Evolutionary conservation across 2,797 vertebrate genomes (phyloP).

Genomic region (Scomberomorus guttatus): DNA sequence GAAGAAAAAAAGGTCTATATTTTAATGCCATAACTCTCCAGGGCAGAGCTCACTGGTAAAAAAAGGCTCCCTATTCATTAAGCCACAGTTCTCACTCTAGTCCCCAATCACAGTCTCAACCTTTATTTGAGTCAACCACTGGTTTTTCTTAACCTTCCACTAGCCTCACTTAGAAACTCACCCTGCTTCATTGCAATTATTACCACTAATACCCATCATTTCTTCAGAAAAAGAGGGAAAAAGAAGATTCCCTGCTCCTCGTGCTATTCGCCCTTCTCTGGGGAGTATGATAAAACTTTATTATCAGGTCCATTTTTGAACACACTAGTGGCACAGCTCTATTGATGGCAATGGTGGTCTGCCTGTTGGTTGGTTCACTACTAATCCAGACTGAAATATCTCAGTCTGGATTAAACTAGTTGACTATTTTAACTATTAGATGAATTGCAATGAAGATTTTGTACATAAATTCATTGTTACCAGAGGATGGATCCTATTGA

Average conservation of each 20-base stretch:
- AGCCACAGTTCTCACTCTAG: constrained; percentile 9
- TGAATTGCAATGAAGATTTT: too few relatives aligned
- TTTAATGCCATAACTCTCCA: constrained; percentile 47
- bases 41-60: constrained; percentile 25
- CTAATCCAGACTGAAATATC: too few relatives aligned
- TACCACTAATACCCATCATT: neutral
- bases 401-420: too few relatives aligned
- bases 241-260: neutral
- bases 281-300: too few relatives aligned
- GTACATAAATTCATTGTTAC: too few relatives aligned
- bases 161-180: neutral
- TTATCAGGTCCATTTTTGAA: too few relatives aligned
- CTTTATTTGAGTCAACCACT: constrained; percentile 19
- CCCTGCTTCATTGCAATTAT: constrained; percentile 4
- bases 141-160: constrained; percentile 10
- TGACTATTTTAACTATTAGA: too few relatives aligned
- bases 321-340: too few relatives aligned
- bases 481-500: too few relatives aligned
- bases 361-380: too few relatives aligned
- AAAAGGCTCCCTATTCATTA: constrained; percentile 17
- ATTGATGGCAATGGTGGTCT: too few relatives aligned
- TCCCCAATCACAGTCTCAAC: constrained; percentile 26
- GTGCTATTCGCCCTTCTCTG: neutral
- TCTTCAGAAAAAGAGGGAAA: neutral
- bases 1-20: constrained; percentile 21